These are phyloP conservation scores for Enteromius mattozi DNA, from an alignment of 2,797 vertebrate genomes.

Conservation along the genomic window DNA sequence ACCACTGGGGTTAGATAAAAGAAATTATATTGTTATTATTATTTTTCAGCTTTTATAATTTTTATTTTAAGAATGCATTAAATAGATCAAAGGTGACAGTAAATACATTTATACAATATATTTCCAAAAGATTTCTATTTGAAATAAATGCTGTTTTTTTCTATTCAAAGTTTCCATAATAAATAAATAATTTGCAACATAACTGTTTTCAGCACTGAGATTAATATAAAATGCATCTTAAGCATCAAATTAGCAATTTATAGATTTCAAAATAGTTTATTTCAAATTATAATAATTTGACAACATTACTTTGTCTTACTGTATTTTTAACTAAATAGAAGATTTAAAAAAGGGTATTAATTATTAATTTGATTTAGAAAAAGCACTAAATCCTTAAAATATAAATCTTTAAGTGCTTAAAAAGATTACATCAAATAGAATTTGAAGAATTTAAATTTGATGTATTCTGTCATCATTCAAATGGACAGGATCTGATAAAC, in stretches of 20 bases:
- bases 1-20: not conserved
- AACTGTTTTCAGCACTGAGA: not conserved
- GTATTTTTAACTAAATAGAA: not conserved
- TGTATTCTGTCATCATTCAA: conserved; percentile 54
- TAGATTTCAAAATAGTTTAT: not conserved
- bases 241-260: not conserved
- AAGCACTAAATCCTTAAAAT: not conserved
- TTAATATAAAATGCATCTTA: not conserved
- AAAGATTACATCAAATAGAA: conserved; percentile 52
- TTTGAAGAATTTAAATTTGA: conserved; percentile 51
- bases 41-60: not conserved
- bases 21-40: not conserved
- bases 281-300: not conserved
- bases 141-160: not conserved
- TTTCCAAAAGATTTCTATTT: not conserved
- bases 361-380: not conserved
- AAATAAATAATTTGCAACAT: not conserved
- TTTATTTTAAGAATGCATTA: not conserved
- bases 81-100: not conserved
- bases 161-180: not conserved
- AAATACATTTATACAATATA: not conserved
- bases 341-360: not conserved
- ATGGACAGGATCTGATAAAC: conserved; percentile 55
- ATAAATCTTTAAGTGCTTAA: conserved; percentile 44
- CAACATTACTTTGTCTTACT: not conserved